Conservation (phyloP, 2,888 invertebrate genomes). For the Phytoseiulus persimilis region DNA sequence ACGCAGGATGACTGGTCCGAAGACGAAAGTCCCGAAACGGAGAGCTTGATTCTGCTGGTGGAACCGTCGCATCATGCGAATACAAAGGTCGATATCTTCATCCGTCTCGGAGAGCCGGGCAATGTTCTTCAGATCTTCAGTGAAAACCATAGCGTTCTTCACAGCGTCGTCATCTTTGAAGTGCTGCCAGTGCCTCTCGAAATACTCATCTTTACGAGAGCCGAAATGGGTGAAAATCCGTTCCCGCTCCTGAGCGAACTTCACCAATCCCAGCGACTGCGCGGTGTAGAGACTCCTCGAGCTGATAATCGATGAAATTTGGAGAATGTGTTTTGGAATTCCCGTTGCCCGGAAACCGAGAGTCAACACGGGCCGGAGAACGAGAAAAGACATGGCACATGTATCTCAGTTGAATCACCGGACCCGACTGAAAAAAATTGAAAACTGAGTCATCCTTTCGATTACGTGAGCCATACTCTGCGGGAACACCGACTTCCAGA, state of each 20-base stretch:
- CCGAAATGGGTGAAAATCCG: slow-evolving; percentile 45
- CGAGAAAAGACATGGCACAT: background rate
- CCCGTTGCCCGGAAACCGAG: background rate
- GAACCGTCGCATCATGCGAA: slow-evolving; percentile 66
- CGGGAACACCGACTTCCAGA: background rate
- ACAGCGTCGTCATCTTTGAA: background rate
- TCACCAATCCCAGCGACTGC: slow-evolving; percentile 47
- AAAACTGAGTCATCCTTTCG: background rate
- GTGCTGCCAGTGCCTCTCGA: background rate
- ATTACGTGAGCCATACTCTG: background rate
- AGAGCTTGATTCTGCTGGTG: slow-evolving; percentile 62
- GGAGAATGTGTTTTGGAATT: background rate
- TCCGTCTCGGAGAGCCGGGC: slow-evolving; percentile 61
- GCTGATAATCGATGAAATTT: background rate
- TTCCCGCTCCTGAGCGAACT: slow-evolving; percentile 46
- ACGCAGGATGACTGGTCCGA: slow-evolving; percentile 75
- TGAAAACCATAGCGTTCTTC: slow-evolving; percentile 63
- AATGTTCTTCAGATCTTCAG: slow-evolving; percentile 76
- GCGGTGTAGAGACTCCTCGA: slow-evolving; percentile 45
- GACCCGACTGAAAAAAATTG: background rate
- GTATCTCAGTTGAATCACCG: background rate
- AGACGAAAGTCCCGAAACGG: slow-evolving; percentile 68
- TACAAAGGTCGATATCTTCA: slow-evolving; percentile 59
- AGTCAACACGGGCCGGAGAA: background rate
- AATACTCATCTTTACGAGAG: slow-evolving; percentile 44